These are phyloP conservation scores for Sisyra nigra DNA, from an alignment of 2,888 invertebrate genomes.

Conservation along the genomic window DNA sequence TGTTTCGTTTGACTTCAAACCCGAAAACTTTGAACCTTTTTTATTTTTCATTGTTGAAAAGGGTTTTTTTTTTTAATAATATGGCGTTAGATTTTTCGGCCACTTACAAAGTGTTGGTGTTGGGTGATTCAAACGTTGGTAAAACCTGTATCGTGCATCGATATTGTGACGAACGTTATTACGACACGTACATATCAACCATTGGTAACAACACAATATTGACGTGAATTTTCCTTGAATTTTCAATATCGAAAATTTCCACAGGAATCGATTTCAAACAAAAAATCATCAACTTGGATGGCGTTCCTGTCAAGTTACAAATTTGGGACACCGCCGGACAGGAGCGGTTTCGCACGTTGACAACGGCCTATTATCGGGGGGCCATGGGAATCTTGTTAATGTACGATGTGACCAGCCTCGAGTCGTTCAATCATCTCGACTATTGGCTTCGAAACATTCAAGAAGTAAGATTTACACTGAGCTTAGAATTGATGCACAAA, in stretches of 20 bases:
- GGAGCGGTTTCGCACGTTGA: conserved; percentile 54
- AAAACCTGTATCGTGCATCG: conserved; percentile 83
- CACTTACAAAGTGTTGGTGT: conserved; percentile 71
- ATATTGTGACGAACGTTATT: conserved; percentile 79
- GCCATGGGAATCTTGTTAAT: conserved; percentile 84
- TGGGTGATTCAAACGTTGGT: conserved; percentile 80
- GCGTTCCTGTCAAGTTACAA: conserved; percentile 68
- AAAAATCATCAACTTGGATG: conserved; percentile 74
- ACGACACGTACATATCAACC: conserved; percentile 80
- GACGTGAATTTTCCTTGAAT: no score
- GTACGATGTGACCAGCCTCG: conserved; percentile 80
- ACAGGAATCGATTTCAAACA: conserved; percentile 81
- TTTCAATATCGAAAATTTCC: neutral
- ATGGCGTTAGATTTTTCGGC: conserved; percentile 79
- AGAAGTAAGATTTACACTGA: conserved; percentile 54
- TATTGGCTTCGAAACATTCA: conserved; percentile 86
- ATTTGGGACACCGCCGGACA: conserved; percentile 86
- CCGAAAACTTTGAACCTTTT: no score
- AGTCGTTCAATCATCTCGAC: conserved; percentile 78
- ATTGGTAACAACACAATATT: conserved; percentile 46
- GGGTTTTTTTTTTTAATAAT: no score
- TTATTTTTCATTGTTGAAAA: no score
- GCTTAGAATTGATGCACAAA: no score
- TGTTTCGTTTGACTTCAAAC: no score
- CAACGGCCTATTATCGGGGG: conserved; percentile 77